phyloP scores from a whole-genome alignment of 2,888 invertebrate species.

The Isoperla grammatica region DNA sequence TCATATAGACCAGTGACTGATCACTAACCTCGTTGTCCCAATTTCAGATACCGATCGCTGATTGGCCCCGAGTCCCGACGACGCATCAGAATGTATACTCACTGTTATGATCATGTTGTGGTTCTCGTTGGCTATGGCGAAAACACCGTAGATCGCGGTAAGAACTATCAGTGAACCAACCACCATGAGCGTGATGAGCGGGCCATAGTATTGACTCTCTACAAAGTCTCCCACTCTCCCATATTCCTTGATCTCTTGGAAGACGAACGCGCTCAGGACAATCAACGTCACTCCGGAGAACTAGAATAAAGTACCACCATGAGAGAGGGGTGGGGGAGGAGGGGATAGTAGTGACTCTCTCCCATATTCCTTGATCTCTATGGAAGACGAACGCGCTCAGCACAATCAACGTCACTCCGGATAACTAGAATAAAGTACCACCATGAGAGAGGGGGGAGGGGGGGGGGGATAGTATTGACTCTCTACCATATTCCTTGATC shows the following conservation, averaged over 20 bases:
- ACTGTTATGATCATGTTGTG: constrained; percentile 1
- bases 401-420: neutral
- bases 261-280: neutral
- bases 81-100: too few relatives aligned
- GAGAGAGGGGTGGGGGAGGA: too few relatives aligned
- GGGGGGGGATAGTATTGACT: too few relatives aligned
- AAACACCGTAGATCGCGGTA: neutral
- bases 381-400: neutral
- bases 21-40: too few relatives aligned
- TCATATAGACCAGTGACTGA: too few relatives aligned
- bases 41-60: too few relatives aligned
- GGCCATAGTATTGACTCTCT: neutral
- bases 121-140: neutral
- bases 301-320: neutral
- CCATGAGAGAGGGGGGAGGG: too few relatives aligned
- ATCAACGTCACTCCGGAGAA: constrained; percentile 1
- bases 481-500: neutral
- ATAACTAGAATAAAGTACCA: neutral
- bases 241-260: neutral
- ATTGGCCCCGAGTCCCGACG: too few relatives aligned
- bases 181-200: constrained; percentile 9
- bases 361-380: neutral
- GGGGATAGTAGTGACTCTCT: too few relatives aligned
- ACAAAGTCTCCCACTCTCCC: neutral
- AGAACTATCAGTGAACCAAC: constrained; percentile 2